Percentiles rank a stretch among this genome's conserved stretches.
These are phyloP conservation scores for Taenioides sp. DNA, from an alignment of 2,797 vertebrate genomes.

Conservation along the genomic window DNA sequence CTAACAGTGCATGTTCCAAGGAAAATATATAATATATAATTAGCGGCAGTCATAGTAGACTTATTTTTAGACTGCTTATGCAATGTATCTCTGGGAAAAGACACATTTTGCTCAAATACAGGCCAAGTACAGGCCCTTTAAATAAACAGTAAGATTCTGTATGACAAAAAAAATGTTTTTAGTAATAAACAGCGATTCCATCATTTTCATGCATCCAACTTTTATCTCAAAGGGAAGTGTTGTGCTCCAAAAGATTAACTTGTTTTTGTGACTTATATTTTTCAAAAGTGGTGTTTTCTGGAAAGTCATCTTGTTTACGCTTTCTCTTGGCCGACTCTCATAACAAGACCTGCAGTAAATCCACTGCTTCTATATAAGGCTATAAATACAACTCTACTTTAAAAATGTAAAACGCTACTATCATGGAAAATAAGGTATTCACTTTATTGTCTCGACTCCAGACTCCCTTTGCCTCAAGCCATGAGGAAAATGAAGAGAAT, in stretches of 20 bases:
- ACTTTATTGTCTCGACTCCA: slow-evolving; percentile 42
- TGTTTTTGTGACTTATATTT: neutral
- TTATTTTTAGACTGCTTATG: too few species aligned
- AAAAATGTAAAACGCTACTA: slow-evolving; percentile 8
- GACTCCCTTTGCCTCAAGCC: slow-evolving; percentile 57
- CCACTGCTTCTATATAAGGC: neutral
- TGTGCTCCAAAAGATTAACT: neutral
- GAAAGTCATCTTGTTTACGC: neutral
- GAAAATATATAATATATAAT: too few species aligned
- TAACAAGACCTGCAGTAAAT: neutral
- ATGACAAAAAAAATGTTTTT: neutral
- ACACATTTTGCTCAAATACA: too few species aligned
- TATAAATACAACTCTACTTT: slow-evolving; percentile 1
- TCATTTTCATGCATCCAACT: neutral
- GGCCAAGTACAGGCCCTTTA: neutral
- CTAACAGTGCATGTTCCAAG: too few species aligned
- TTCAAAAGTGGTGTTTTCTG: neutral
- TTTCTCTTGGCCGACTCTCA: neutral
- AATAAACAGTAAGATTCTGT: neutral
- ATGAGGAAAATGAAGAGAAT: slow-evolving; percentile 49
- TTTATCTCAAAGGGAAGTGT: neutral
- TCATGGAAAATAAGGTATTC: slow-evolving; percentile 22
- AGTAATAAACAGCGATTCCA: neutral
- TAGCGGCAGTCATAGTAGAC: too few species aligned
- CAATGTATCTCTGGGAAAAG: too few species aligned